A percentile compares a stretch with the other conserved stretches of the same genome.
phyloP scores from a whole-genome alignment of 2,113 vertebrate species.

The human region DNA sequence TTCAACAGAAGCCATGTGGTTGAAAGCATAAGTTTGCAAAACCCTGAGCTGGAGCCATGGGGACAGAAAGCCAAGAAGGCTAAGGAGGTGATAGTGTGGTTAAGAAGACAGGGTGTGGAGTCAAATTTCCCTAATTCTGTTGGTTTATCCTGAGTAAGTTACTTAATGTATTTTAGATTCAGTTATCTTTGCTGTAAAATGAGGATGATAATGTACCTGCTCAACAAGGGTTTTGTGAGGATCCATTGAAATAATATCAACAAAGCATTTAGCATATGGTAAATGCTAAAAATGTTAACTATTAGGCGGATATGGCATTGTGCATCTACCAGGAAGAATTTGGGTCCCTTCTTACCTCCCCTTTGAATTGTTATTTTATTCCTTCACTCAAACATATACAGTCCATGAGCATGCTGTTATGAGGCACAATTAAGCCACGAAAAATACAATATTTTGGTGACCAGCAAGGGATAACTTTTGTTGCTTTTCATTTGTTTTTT shows the following conservation, averaged over 20 bases:
- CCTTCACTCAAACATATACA: background rate
- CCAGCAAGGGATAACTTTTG: background rate
- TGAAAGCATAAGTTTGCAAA: background rate
- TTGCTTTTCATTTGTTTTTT: background rate
- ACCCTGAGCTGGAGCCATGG: background rate
- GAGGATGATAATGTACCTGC: background rate
- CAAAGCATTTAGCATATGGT: background rate
- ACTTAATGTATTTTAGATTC: background rate
- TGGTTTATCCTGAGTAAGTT: background rate
- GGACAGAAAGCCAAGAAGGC: background rate
- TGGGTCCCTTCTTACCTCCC: background rate
- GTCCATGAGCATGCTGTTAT: background rate
- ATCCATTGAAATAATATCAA: background rate
- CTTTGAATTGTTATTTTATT: background rate
- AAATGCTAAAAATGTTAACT: background rate
- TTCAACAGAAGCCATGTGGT: background rate
- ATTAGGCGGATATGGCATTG: background rate
- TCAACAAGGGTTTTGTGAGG: background rate
- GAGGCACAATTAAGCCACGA: background rate
- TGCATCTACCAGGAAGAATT: background rate
- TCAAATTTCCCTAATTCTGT: background rate
- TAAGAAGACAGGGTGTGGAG: background rate
- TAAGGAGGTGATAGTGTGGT: background rate
- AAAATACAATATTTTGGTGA: background rate
- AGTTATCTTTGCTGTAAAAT: background rate